Evolutionary conservation across 2,888 invertebrate genomes (phyloP), one percentile per base, ranked within the genome.

Genomic region (Drosophila yooni): DNA sequence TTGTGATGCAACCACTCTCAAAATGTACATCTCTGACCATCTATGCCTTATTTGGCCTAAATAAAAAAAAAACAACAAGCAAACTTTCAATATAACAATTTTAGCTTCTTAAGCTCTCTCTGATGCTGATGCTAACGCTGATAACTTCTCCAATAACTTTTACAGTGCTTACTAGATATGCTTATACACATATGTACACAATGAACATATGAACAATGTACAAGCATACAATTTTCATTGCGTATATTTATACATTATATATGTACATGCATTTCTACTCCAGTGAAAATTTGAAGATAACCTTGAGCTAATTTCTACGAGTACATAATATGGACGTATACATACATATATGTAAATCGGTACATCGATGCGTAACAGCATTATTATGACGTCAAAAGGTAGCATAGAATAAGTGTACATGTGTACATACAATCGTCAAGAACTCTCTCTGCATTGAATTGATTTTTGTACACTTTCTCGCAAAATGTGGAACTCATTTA

Each of bases 271-370:
- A 36, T 29, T 58, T 56, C 11, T 64, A 67, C 40, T 56, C 40
- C 53, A 34, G 53, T 36, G 48, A 21, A 52, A 40, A 61, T 60
- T 57, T 67, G 38, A 54, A 68, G 40, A 50, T 60, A 78, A 88
- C 88, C 88, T 82, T 88, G 88, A 82, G 72, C 82, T 80, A 85
- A 60, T 85, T 82, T 82, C 61, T 43, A 48, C 62, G 69, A 65
- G 73, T 65, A 72, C 65, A 72, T 73, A 71, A 27, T 21, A 60
- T 31, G 60, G 18, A 53, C 15, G n/a, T n/a, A 38, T 43, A n/a
- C 31, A 27, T 64, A 25, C 50, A 48, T 67, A 72, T 38, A 43
- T 53, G 31, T 57, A 59, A 48, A 62, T 59, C 48, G 43, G 52
- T 61, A 62, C 56, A 67, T 43, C 56, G 15, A 66, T 50, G 56